Percentiles rank a stretch among this genome's conserved stretches.
phyloP scores from a whole-genome alignment of 2,113 vertebrate genomes.

The Lophius piscatorius region DNA sequence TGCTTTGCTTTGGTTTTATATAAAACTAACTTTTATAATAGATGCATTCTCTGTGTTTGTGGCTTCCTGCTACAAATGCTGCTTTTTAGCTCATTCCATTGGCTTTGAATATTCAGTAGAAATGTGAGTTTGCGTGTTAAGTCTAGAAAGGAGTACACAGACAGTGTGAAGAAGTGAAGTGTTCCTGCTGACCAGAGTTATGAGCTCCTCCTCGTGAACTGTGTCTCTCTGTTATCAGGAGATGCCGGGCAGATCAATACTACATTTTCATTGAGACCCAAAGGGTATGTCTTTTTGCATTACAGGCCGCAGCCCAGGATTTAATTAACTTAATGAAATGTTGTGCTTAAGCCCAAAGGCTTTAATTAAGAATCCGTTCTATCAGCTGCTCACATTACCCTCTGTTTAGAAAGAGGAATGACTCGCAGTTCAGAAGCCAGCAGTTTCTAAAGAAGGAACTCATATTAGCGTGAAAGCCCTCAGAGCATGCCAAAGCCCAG shows the following conservation, averaged over 20 bases:
- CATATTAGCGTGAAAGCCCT: conserved; percentile 11
- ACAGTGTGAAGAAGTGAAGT: neutral
- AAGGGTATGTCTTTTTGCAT: conserved; percentile 8
- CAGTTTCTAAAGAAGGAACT: neutral
- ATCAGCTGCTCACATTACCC: neutral
- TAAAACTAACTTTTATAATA: no score
- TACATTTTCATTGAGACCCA: neutral
- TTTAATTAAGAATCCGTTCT: conserved; percentile 7
- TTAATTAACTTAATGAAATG: conserved; percentile 6
- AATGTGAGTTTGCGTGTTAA: conserved; percentile 16
- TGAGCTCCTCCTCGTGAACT: neutral
- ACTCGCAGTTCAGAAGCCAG: neutral
- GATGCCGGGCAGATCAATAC: no score
- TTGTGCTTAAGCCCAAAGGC: neutral
- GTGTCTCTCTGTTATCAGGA: no score
- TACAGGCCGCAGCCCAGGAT: neutral
- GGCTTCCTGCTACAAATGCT: neutral
- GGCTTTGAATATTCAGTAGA: neutral
- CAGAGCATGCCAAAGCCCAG: conserved; percentile 1
- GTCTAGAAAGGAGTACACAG: neutral
- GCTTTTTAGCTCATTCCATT: neutral
- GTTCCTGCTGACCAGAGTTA: conserved; percentile 7
- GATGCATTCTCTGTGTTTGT: no score
- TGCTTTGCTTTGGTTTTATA: no score
- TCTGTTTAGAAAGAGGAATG: neutral